Percentiles rank a stretch among this genome's conserved stretches.
Evolutionary conservation across 1,140 invertebrate genomes (phyloP).

Genomic region (Tetramorium alpestre): DNA sequence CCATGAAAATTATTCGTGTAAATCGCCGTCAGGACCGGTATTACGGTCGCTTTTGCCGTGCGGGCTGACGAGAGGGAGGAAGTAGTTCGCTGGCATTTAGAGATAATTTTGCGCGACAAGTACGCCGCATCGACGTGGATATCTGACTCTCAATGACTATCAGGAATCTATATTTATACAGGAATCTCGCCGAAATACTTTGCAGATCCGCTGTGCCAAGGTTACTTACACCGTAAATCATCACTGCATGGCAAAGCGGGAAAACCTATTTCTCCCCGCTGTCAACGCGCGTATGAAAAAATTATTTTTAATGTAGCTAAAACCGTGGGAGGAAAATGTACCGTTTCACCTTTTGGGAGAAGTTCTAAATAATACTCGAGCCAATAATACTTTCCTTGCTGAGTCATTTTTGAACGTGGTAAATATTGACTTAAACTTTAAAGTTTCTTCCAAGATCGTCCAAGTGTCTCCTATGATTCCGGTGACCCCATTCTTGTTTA

Average conservation of each 20-base stretch:
- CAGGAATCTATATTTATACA: background rate
- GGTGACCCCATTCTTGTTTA: constrained; percentile 53
- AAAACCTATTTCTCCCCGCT: background rate
- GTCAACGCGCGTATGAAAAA: background rate
- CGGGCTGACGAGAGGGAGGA: background rate
- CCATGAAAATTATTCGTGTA: constrained; percentile 41
- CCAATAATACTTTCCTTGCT: background rate
- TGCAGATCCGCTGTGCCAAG: background rate
- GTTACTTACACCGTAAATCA: background rate
- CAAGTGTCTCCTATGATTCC: constrained; percentile 75
- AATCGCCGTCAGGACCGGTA: background rate
- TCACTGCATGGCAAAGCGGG: background rate
- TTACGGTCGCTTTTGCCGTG: background rate
- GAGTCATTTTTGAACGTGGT: background rate
- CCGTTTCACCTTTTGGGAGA: background rate
- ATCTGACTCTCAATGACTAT: constrained; percentile 4
- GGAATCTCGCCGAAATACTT: background rate
- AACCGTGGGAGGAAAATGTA: background rate
- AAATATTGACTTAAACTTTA: constrained; percentile 70
- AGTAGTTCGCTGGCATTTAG: background rate
- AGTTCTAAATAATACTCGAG: background rate
- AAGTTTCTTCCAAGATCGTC: constrained; percentile 64
- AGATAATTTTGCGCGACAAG: background rate
- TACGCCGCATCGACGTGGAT: background rate
- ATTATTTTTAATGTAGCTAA: background rate